These are phyloP conservation scores for Thumatha senex DNA, from an alignment of 2,888 invertebrate genomes.

Conservation along the genomic window DNA sequence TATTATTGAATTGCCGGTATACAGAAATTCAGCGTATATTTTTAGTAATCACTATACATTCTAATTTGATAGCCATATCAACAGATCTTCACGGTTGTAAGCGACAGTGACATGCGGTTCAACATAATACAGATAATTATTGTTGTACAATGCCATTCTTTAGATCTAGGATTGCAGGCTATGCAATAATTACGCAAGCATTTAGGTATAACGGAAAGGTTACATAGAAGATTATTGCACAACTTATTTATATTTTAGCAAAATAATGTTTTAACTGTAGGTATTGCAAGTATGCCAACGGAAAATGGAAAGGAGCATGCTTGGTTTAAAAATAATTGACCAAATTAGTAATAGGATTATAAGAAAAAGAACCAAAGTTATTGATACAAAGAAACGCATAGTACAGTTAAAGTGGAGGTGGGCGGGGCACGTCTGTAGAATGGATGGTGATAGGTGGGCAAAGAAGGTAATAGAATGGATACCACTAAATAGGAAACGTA, in stretches of 20 bases:
- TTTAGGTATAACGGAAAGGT: neutral
- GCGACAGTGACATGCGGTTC: slow-evolving; percentile 39
- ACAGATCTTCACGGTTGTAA: slow-evolving; percentile 45
- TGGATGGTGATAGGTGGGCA: too few relatives aligned
- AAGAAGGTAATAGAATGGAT: too few relatives aligned
- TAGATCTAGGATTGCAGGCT: slow-evolving; percentile 27
- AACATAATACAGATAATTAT: slow-evolving; percentile 46
- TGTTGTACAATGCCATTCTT: slow-evolving; percentile 34
- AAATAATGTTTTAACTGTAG: too few relatives aligned
- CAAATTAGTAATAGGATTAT: too few relatives aligned
- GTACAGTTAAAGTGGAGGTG: too few relatives aligned
- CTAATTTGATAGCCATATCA: slow-evolving; percentile 45
- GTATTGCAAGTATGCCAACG: too few relatives aligned
- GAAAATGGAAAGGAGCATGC: too few relatives aligned
- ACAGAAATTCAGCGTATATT: slow-evolving; percentile 4
- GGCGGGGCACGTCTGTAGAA: too few relatives aligned
- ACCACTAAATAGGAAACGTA: too few relatives aligned
- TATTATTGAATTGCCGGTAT: neutral
- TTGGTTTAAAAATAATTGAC: too few relatives aligned
- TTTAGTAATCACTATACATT: slow-evolving; percentile 26
- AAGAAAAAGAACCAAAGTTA: too few relatives aligned
- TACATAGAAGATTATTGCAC: neutral
- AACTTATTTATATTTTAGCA: neutral
- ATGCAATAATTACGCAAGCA: neutral
- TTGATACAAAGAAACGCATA: too few relatives aligned